Conservation (phyloP, 1,140 invertebrate species). For the Drosophila neocordata region DNA sequence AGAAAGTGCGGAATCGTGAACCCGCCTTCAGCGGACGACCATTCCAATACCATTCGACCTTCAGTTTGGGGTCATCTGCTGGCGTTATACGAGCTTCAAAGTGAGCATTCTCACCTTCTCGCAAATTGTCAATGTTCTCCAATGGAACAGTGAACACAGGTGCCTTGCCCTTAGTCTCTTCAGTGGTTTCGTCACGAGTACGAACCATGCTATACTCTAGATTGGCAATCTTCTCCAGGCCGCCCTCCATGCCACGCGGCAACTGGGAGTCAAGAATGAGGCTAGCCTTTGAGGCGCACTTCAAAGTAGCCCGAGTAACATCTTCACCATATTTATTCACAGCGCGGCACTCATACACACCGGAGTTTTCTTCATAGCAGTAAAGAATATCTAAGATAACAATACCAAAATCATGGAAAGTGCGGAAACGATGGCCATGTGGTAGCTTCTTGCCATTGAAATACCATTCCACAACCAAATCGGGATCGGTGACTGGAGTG, state of each 20-base stretch:
- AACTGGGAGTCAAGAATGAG: conserved; percentile 97
- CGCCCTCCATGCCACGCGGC: conserved; percentile 96
- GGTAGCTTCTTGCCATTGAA: conserved; percentile 96
- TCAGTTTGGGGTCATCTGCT: conserved; percentile 96
- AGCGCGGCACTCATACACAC: conserved; percentile 95
- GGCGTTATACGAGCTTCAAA: conserved; percentile 97
- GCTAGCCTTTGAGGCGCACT: conserved; percentile 94
- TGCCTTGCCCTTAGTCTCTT: conserved; percentile 90
- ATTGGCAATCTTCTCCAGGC: conserved; percentile 95
- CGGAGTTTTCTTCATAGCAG: conserved; percentile 98
- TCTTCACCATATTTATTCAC: conserved; percentile 96
- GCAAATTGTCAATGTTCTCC: conserved; percentile 91
- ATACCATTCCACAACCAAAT: conserved; percentile 97
- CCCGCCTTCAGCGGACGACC: conserved; percentile 94
- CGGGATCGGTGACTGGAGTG: conserved; percentile 95
- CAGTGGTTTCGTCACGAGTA: conserved; percentile 87
- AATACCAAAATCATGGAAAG: conserved; percentile 98
- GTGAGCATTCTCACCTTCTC: conserved; percentile 96
- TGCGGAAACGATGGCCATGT: conserved; percentile 96
- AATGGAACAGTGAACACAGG: conserved; percentile 96
- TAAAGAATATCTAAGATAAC: conserved; percentile 98
- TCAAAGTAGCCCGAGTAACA: conserved; percentile 92
- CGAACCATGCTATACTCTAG: conserved; percentile 93
- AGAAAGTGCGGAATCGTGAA: conserved; percentile 96
- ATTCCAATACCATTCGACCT: conserved; percentile 98